phyloP scores from a whole-genome alignment of 1,140 invertebrate species.

The Oryzaephilus surinamensis region DNA sequence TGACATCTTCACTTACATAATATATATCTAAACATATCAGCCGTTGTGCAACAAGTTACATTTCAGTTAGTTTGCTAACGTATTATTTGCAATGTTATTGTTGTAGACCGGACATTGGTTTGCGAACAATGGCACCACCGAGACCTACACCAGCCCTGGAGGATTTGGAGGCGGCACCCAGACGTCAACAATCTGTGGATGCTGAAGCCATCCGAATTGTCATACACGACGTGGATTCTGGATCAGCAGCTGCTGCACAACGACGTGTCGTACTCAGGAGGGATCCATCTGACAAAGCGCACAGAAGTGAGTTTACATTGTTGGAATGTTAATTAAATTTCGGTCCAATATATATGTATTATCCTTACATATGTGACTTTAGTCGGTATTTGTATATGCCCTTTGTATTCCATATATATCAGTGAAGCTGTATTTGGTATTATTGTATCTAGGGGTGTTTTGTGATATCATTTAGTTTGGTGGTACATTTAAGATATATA shows the following conservation, averaged over 20 bases:
- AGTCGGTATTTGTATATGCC: too few relatives aligned
- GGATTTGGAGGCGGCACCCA: conserved; percentile 47
- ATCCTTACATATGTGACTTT: too few relatives aligned
- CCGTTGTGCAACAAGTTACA: conserved; percentile 5
- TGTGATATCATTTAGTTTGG: too few relatives aligned
- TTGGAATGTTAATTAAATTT: conserved; percentile 9
- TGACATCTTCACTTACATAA: too few relatives aligned
- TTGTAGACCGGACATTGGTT: conserved; percentile 60
- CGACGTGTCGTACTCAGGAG: conserved; percentile 61
- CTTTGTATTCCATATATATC: too few relatives aligned
- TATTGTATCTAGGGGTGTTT: too few relatives aligned
- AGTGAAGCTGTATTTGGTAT: too few relatives aligned
- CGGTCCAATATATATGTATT: conserved; percentile 1
- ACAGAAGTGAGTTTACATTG: conserved; percentile 60
- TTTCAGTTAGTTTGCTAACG: too few relatives aligned
- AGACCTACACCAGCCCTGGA: conserved; percentile 42
- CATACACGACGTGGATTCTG: conserved; percentile 80
- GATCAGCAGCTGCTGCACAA: conserved; percentile 51
- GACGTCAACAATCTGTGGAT: conserved; percentile 73
- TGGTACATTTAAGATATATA: too few relatives aligned
- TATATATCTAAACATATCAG: too few relatives aligned
- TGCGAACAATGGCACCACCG: conserved; percentile 46
- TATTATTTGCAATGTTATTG: conserved; percentile 4
- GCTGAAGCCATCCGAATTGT: conserved; percentile 87
- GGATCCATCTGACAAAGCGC: conserved; percentile 73